Evolutionary conservation across 2,888 invertebrate species (phyloP).

Genomic region (Cosmia pyralina): DNA sequence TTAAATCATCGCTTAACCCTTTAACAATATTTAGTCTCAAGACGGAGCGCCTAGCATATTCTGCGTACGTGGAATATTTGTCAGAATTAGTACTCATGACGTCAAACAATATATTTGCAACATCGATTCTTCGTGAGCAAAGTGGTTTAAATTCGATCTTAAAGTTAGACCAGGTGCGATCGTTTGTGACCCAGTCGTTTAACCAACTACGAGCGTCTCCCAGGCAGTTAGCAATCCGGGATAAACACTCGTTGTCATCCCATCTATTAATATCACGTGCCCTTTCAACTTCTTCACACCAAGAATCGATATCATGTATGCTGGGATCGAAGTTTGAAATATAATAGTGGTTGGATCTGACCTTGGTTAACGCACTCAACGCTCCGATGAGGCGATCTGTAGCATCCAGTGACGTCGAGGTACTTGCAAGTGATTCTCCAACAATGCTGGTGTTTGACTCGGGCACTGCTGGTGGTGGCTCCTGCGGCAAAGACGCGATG

Average conservation of each 20-base stretch:
- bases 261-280: too few species aligned
- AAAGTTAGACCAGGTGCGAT: background rate
- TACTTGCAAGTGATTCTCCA: background rate
- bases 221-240: background rate
- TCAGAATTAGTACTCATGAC: too few species aligned
- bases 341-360: slow-evolving; percentile 5
- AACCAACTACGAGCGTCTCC: background rate
- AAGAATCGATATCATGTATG: background rate
- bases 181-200: background rate
- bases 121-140: too few species aligned
- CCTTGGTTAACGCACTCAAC: slow-evolving; percentile 7
- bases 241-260: background rate
- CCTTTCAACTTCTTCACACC: too few species aligned
- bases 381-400: slow-evolving; percentile 6
- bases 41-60: too few species aligned
- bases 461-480: background rate
- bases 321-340: slow-evolving; percentile 4
- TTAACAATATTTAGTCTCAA: too few species aligned
- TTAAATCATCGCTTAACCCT: too few species aligned
- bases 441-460: background rate
- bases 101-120: too few species aligned
- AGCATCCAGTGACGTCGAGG: background rate
- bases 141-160: background rate
- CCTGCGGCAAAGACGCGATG: background rate
- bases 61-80: too few species aligned